Percentiles rank a stretch among this genome's conserved stretches.
phyloP scores from a whole-genome alignment of 1,140 invertebrate species.

The Panulirus ornatus region DNA sequence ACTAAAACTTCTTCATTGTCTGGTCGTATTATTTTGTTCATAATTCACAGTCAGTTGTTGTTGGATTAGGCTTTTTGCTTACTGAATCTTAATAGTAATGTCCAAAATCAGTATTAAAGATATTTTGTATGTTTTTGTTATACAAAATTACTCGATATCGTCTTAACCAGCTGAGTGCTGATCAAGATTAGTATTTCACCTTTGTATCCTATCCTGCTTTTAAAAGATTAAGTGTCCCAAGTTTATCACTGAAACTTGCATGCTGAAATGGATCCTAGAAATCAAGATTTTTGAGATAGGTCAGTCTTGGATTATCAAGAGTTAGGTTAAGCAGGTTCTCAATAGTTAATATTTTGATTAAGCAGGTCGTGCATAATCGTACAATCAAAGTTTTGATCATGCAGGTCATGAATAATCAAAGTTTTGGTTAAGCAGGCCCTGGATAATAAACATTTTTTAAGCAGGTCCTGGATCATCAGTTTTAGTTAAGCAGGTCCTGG shows the following conservation, averaged over 20 bases:
- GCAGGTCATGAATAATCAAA: no score
- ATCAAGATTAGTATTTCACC: background rate
- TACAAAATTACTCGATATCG: no score
- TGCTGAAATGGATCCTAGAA: background rate
- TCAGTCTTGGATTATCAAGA: no score
- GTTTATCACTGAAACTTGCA: background rate
- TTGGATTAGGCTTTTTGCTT: conserved; percentile 33
- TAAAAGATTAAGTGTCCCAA: background rate
- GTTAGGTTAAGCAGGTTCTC: no score
- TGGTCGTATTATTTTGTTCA: conserved; percentile 19
- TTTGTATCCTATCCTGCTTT: background rate
- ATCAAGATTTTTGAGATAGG: no score
- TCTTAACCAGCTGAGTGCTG: background rate
- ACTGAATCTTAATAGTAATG: background rate
- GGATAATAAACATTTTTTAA: no score
- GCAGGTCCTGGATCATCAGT: no score
- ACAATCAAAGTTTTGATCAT: no score
- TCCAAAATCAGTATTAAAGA: background rate
- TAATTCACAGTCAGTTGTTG: background rate
- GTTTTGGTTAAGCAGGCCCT: no score
- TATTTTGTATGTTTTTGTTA: background rate
- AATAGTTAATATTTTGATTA: no score
- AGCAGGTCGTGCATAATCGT: no score
- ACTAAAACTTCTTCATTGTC: conserved; percentile 31
- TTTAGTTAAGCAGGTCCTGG: no score